A percentile compares a stretch with the other conserved stretches of the same genome.
These are phyloP conservation scores for Rhamphomyia laevipes DNA, from an alignment of 2,888 invertebrate species.

Conservation along the genomic window DNA sequence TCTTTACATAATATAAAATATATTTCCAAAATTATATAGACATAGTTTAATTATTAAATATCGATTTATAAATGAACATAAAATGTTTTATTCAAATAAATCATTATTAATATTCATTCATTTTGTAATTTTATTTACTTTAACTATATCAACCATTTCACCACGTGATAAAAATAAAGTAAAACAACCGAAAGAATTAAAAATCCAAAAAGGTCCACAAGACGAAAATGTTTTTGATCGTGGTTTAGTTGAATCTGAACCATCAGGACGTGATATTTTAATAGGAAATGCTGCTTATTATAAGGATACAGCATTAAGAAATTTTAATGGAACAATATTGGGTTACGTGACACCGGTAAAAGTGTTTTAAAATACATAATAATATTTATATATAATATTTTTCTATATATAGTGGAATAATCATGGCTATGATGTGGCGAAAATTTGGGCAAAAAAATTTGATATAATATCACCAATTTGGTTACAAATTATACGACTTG, in stretches of 20 bases:
- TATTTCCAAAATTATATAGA: too few species aligned
- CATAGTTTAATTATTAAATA: too few species aligned
- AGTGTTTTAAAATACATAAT: not conserved
- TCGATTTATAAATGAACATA: too few species aligned
- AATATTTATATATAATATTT: not conserved
- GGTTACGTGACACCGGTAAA: constrained; percentile 87
- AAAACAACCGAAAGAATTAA: constrained; percentile 23
- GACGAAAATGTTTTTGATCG: constrained; percentile 55
- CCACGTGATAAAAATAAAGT: constrained; percentile 22
- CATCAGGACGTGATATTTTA: constrained; percentile 53
- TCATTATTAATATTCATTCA: not conserved
- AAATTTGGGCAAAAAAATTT: constrained; percentile 79
- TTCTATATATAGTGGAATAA: constrained; percentile 75
- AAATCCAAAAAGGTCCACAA: constrained; percentile 42
- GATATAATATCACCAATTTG: constrained; percentile 89
- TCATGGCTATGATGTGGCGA: constrained; percentile 87
- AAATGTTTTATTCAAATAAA: not conserved
- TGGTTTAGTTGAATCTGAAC: constrained; percentile 52
- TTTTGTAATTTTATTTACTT: not conserved
- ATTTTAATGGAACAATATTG: constrained; percentile 62
- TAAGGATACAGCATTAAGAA: constrained; percentile 51
- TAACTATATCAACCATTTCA: constrained; percentile 22
- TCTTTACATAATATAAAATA: too few species aligned
- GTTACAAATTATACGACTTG: constrained; percentile 68
- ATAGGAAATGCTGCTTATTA: constrained; percentile 64